Evolutionary conservation across 2,888 invertebrate genomes (phyloP), one percentile per base, ranked within the genome.

Genomic region (Elysia crispata): DNA sequence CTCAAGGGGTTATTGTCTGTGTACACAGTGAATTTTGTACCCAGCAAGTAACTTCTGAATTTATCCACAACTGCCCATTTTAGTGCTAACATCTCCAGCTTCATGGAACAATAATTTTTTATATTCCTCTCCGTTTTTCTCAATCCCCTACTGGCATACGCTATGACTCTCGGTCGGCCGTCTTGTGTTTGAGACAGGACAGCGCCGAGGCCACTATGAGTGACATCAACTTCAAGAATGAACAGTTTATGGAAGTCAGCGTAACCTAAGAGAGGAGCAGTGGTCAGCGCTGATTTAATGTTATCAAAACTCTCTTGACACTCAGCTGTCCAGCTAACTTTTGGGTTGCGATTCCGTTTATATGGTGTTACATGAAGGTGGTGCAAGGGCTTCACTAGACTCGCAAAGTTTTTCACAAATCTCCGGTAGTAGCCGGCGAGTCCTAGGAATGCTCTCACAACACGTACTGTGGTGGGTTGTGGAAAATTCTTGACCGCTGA

Each of bases 31-130:
- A 78, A 83, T n/a, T 62, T n/a, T 1, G 77, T n/a, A 1, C 81
- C 81, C 15, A 81, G 57, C 50, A 82, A 73, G 30, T 79, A 81
- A 31, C 77, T 79, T 23, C 81, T 50, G 60, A 79, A 82, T 50
- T 83, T 81, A 11, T 82, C 83, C n/a, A 77, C 73, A 13, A 83
- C 80, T 18, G 85, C 83, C 84, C 83, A 84, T 69, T 85, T 85
- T 6, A 83, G 66, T 3, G 67, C 85, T 20, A 85, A 76, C 20
- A 82, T 66, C 54, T 84, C 84, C 31, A 86, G 66, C 64, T 82
- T 83, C 80, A 83, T 83, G 49, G 72, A 77, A 66, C 83, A 83
- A 76, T 85, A 84, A n/a, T 81, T 78, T 0, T 67, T 23, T 28
- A 50, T 15, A 23, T 73, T 73, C 54, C 28, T 73, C 18, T 73